Percentiles rank a stretch among this genome's conserved stretches.
These are phyloP conservation scores for Neodiprion virginianus DNA, from an alignment of 1,140 invertebrate species.

Conservation along the genomic window DNA sequence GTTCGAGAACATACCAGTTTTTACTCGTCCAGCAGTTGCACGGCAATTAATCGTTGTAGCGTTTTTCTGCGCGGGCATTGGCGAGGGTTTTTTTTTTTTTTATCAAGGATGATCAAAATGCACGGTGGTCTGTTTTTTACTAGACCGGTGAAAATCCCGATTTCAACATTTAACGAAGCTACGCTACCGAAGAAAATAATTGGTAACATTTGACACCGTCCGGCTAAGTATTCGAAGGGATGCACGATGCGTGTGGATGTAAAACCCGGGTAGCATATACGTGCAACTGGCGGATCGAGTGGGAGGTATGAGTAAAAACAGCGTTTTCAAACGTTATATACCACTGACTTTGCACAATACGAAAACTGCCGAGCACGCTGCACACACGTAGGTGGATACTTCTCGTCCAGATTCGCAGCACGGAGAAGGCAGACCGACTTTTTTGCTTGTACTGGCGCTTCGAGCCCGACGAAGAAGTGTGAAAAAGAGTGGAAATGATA, in stretches of 20 bases:
- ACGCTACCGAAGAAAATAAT: no score
- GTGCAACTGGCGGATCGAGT: background rate
- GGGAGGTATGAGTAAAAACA: background rate
- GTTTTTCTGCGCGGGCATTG: no score
- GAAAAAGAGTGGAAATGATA: background rate
- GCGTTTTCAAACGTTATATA: background rate
- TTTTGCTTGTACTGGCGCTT: background rate
- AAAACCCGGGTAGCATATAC: background rate
- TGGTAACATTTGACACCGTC: no score
- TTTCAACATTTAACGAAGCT: no score
- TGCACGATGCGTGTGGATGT: background rate
- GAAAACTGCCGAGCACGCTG: background rate
- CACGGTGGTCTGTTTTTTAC: no score
- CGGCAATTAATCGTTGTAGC: no score
- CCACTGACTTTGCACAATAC: background rate
- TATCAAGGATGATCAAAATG: no score
- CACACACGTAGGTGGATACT: no score
- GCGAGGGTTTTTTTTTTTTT: no score
- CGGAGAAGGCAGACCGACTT: background rate
- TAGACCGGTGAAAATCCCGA: no score
- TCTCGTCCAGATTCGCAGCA: background rate
- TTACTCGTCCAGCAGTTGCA: no score
- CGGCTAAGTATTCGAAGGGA: background rate
- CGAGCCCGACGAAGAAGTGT: background rate
- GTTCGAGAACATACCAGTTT: no score